Evolutionary conservation across 2,113 vertebrate genomes (phyloP).

Genomic region (Egretta garzetta): DNA sequence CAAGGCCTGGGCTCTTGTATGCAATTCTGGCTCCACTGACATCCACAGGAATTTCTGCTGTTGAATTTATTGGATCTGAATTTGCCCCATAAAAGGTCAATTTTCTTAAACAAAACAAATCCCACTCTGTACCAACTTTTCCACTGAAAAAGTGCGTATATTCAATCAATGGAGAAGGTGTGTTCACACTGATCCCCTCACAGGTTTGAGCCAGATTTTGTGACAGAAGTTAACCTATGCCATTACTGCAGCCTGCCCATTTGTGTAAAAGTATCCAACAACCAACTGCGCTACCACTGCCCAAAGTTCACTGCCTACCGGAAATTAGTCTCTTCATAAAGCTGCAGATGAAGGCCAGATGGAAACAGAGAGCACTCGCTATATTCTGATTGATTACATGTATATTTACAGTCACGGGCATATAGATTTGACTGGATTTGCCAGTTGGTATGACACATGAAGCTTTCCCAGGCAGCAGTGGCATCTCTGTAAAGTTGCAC

Average conservation of each 20-base stretch:
- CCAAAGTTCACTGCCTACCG: not conserved
- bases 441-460: not conserved
- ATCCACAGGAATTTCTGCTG: not conserved
- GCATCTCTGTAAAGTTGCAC: not conserved
- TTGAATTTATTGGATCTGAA: not conserved
- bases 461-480: not conserved
- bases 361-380: not conserved
- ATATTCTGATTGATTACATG: not conserved
- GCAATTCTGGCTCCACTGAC: not conserved
- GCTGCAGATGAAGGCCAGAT: not conserved
- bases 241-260: not conserved
- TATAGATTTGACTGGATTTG: rapidly evolving
- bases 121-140: not conserved
- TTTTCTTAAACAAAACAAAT: not conserved
- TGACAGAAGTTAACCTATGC: rapidly evolving
- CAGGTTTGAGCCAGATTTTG: not conserved
- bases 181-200: not conserved
- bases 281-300: not conserved
- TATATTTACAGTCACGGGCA: rapidly evolving
- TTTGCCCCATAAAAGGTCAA: not conserved
- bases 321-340: not conserved
- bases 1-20: rapidly evolving
- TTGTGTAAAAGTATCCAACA: not conserved
- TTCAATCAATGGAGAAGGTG: not conserved
- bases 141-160: not conserved